These are phyloP conservation scores for Pogonomyrmex barbatus DNA, from an alignment of 1,140 invertebrate species.

Conservation along the genomic window DNA sequence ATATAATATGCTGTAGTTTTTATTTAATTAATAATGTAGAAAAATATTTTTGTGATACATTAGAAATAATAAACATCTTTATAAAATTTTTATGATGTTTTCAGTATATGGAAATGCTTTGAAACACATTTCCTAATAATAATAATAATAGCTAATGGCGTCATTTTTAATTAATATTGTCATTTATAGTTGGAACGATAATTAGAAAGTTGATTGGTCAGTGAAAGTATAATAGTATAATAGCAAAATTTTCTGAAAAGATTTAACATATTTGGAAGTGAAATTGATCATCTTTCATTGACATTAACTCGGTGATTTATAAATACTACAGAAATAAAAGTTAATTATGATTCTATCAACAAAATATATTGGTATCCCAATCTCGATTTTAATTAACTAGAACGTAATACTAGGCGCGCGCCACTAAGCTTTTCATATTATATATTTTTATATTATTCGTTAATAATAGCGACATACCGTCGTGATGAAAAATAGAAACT, in stretches of 20 bases:
- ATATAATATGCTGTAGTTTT: not conserved
- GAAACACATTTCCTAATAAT: not conserved
- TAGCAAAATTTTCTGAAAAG: not conserved
- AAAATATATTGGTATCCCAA: not conserved
- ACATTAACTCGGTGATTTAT: not conserved
- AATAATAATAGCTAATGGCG: not conserved
- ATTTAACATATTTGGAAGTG: not conserved
- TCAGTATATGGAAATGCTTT: not conserved
- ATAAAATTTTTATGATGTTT: not conserved
- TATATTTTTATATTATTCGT: too few species aligned
- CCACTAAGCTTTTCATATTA: too few species aligned
- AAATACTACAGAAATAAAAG: not conserved
- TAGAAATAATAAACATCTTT: not conserved
- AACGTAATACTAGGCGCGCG: too few species aligned
- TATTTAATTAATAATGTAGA: not conserved
- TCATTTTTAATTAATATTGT: constrained; percentile 6
- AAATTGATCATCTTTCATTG: constrained; percentile 2
- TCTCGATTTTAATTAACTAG: not conserved
- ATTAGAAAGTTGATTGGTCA: not conserved
- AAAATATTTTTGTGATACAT: not conserved
- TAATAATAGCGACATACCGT: too few species aligned
- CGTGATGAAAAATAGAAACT: too few species aligned
- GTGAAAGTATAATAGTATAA: not conserved
- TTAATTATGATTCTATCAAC: constrained; percentile 5
- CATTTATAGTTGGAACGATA: not conserved